Evolutionary conservation across 2,113 vertebrate genomes (phyloP).

Genomic region (Passer domesticus): DNA sequence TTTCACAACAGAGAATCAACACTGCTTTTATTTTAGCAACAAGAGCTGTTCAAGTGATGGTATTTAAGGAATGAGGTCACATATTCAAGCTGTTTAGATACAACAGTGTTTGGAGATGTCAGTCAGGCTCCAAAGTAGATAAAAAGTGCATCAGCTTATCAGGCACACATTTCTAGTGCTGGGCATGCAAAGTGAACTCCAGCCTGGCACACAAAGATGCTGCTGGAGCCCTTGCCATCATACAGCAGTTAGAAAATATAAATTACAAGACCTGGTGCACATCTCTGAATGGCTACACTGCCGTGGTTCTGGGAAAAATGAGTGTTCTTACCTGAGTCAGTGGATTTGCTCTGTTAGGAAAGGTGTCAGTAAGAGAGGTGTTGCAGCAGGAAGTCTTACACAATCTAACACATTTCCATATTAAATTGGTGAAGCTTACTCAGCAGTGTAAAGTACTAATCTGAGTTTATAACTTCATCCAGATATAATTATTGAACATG

Average conservation of each 20-base stretch:
- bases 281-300: background rate
- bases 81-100: constrained; percentile 61
- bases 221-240: background rate
- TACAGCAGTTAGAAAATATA: background rate
- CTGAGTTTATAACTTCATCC: background rate
- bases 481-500: background rate
- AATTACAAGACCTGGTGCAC: background rate
- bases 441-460: background rate
- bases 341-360: background rate
- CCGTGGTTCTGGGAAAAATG: background rate
- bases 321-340: background rate
- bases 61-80: constrained; percentile 76
- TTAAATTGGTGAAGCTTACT: background rate
- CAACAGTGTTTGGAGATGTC: constrained; percentile 53
- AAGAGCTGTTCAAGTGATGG: constrained; percentile 48
- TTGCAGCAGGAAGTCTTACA: background rate
- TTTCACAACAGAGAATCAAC: constrained; percentile 37
- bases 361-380: background rate
- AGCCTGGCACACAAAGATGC: background rate
- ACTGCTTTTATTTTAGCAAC: constrained; percentile 63
- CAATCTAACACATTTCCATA: background rate
- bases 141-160: constrained; percentile 32
- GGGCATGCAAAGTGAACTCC: background rate
- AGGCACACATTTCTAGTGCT: background rate
- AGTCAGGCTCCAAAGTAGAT: constrained; percentile 52